Percentiles rank a stretch among this genome's conserved stretches.
Conservation (phyloP, 1,140 invertebrate species). For the Dreissena polymorpha region DNA sequence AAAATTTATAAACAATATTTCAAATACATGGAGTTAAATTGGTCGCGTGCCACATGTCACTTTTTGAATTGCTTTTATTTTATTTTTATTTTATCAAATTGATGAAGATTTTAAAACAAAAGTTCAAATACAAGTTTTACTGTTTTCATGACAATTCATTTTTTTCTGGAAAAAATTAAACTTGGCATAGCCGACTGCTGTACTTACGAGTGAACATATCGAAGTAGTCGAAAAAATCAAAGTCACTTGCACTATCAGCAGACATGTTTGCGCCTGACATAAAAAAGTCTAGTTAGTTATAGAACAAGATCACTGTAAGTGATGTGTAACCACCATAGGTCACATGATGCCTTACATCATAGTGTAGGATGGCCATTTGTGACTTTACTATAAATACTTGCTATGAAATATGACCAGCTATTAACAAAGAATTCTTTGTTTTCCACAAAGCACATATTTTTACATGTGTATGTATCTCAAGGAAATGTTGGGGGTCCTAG, state of each 20-base stretch:
- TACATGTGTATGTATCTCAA: neutral
- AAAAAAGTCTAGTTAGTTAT: constrained; percentile 13
- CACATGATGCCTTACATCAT: constrained; percentile 5
- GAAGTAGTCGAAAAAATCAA: constrained; percentile 56
- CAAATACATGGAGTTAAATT: neutral
- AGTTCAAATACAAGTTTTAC: neutral
- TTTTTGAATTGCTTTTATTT: no score
- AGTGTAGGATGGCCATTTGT: constrained; percentile 5
- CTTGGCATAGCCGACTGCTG: neutral
- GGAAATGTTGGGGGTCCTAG: neutral
- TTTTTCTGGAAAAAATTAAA: neutral
- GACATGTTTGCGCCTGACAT: constrained; percentile 45
- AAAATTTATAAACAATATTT: neutral
- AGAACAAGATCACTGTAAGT: neutral
- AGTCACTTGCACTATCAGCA: constrained; percentile 33
- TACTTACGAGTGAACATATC: constrained; percentile 50
- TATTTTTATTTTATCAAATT: neutral
- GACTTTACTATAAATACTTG: neutral
- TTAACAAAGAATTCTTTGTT: no score
- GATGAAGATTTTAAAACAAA: neutral
- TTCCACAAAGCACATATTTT: neutral
- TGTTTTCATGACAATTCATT: neutral
- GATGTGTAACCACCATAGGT: constrained; percentile 2
- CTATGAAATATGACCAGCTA: no score
- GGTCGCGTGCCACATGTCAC: neutral